Evolutionary conservation across 2,888 invertebrate genomes (phyloP), one percentile per base, ranked within the genome.

Genomic region (Actias luna): DNA sequence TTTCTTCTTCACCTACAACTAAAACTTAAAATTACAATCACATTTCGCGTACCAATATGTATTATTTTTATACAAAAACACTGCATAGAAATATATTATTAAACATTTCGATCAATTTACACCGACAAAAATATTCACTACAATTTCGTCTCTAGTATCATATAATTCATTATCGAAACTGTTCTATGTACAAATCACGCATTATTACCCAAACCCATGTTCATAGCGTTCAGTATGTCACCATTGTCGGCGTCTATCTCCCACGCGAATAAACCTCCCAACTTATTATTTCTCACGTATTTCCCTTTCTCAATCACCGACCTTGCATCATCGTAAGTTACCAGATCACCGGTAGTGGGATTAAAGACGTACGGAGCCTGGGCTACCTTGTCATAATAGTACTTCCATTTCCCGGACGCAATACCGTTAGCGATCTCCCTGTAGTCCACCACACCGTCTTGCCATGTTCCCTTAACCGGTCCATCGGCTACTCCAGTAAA

Each of bases 191-290:
- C 39, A 39, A 61, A 55, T 61, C 61, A 62, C 42, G 81, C 72
- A 76, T 76, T 85, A 66, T 92, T 92, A 0, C 92, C 92, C 4
- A 92, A 78, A 16, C 90, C 92, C 80, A 88, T 84, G 66, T 92
- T 92, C 92, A 92, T 92, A 5, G 90, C 90, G 67, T 92, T 92
- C 60, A 91, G 67, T 60, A 92, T 82, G 39, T 92, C 92, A 29
- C 92, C 92, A 69, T 92, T 92, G 66, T 92, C 92, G 0, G 92
- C 92, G 58, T 92, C 92, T 1, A 92, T 85, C 76, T 92, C 92
- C 92, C 92, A 92, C 8, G 92, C 87, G 64, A 92, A 92, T 10
- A 92, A 69, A 59, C 92, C 92, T 5, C 92, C 92, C 0, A 92
- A 74, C 64, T 92, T 92, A 67, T 92, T 92, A 67, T 87, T 88